Percentiles rank a stretch among this genome's conserved stretches.
Conservation (phyloP, 2,797 vertebrate genomes). For the Vespertilio murinus region DNA sequence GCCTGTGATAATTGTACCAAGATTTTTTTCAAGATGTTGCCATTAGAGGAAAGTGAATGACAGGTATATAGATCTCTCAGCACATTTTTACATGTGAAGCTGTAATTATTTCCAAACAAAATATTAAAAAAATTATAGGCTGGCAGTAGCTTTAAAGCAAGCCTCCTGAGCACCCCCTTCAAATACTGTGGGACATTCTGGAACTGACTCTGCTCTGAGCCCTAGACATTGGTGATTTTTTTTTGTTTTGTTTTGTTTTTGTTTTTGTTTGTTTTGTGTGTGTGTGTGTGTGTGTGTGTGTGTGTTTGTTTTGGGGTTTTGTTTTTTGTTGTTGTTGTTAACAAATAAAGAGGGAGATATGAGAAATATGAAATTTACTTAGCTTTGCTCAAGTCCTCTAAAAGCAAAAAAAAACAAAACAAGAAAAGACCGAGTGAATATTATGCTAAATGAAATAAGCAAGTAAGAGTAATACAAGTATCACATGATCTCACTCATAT, state of each 20-base stretch:
- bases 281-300: too few relatives aligned
- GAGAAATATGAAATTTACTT: background rate
- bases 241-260: background rate
- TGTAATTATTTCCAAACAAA: background rate
- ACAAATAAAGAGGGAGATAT: background rate
- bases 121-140: background rate
- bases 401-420: background rate
- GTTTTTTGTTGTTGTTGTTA: background rate
- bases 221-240: background rate
- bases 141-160: background rate
- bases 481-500: too few relatives aligned
- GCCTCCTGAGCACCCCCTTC: background rate
- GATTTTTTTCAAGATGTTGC: background rate
- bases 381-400: background rate
- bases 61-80: background rate
- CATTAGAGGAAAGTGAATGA: background rate
- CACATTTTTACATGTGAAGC: background rate
- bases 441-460: too few relatives aligned
- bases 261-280: too few relatives aligned
- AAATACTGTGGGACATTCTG: background rate
- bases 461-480: too few relatives aligned
- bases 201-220: background rate
- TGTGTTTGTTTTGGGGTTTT: too few relatives aligned
- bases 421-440: background rate
- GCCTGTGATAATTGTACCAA: background rate